phyloP scores from a whole-genome alignment of 2,797 vertebrate species.

The Aulostomus chinensis region DNA sequence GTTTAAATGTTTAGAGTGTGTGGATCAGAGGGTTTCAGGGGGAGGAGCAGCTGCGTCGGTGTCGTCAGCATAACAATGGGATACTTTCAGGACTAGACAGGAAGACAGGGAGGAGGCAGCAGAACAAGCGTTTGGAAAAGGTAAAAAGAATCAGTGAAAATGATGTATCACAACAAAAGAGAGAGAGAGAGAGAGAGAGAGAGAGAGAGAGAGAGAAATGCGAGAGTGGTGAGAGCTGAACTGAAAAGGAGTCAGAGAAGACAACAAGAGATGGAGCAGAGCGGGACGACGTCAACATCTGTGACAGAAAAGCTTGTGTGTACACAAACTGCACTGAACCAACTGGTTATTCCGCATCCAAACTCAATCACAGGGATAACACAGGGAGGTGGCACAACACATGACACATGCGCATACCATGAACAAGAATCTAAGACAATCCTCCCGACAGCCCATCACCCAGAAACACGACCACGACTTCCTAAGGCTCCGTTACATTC shows the following conservation, averaged over 20 bases:
- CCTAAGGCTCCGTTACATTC: too few species aligned
- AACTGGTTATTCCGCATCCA: constrained; percentile 16
- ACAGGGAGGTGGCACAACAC: constrained; percentile 4
- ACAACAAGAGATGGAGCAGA: constrained; percentile 21
- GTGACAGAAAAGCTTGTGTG: constrained; percentile 24
- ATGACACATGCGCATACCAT: neutral
- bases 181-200: constrained; percentile 9
- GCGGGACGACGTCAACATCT: constrained; percentile 28
- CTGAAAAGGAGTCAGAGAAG: constrained; percentile 25
- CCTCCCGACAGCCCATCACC: too few species aligned
- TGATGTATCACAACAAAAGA: neutral
- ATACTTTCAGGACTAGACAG: constrained; percentile 48
- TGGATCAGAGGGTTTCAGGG: too few species aligned
- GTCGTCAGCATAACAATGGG: too few species aligned
- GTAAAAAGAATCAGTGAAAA: constrained; percentile 6
- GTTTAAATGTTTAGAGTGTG: too few species aligned
- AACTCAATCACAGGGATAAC: constrained; percentile 2
- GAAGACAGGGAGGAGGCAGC: constrained; percentile 38
- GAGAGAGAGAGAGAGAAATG: constrained; percentile 13
- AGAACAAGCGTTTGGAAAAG: constrained; percentile 27
- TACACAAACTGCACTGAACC: constrained; percentile 26
- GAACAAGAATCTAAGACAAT: too few species aligned
- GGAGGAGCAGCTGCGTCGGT: too few species aligned
- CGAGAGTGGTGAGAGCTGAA: constrained; percentile 19
- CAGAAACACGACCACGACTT: too few species aligned